Evolutionary conservation across 2,888 invertebrate genomes (phyloP).

Genomic region (Anarsia innoxiella): DNA sequence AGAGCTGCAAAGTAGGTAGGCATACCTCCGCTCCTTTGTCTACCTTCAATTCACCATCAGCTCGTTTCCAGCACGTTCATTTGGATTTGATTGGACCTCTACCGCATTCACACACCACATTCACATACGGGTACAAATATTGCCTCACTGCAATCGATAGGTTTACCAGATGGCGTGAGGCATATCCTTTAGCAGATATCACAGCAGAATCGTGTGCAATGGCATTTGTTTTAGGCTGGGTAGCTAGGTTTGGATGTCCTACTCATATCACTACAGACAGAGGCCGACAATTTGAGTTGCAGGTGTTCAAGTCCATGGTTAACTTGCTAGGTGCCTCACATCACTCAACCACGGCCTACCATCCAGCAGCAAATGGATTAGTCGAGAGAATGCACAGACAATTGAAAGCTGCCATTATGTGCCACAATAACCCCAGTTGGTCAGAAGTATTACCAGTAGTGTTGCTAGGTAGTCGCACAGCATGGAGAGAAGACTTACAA

Average conservation of each 20-base stretch:
- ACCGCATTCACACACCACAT: no score
- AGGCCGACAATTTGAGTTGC: conserved; percentile 3
- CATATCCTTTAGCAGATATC: no score
- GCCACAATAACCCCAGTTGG: conserved; percentile 13
- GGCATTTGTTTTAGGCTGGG: no score
- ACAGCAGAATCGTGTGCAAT: no score
- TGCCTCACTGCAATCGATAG: no score
- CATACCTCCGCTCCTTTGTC: no score
- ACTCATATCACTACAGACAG: conserved; percentile 17
- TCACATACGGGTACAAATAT: no score
- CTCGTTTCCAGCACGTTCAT: no score
- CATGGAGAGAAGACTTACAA: conserved; percentile 23
- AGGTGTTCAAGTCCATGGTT: neutral
- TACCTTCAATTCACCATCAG: no score
- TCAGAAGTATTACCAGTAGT: conserved; percentile 16
- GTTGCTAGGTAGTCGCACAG: conserved; percentile 16
- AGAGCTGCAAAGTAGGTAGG: no score
- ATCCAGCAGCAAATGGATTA: conserved; percentile 4
- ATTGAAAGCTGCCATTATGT: conserved; percentile 14
- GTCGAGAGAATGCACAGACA: conserved; percentile 12
- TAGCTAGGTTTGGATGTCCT: conserved; percentile 42
- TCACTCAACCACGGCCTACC: conserved; percentile 3
- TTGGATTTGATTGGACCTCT: no score
- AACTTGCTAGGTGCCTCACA: neutral
- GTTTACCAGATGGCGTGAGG: no score